These are phyloP conservation scores for Cyrtonyx montezumae DNA, from an alignment of 2,113 vertebrate species.

Conservation along the genomic window DNA sequence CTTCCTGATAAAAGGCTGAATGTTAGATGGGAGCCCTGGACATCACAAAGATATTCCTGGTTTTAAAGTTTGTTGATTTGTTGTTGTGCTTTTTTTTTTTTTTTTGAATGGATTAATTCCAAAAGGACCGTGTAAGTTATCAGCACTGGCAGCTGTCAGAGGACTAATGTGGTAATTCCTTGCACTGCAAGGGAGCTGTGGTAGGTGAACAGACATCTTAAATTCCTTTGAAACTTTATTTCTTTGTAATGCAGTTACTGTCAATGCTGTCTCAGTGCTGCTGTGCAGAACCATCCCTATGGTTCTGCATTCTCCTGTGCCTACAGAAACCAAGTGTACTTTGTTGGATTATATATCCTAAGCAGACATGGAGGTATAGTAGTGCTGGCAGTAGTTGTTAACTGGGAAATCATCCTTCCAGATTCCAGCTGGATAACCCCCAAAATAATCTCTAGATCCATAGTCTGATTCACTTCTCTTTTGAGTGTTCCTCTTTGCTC, in stretches of 20 bases:
- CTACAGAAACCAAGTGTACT: not conserved
- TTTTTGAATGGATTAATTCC: not conserved
- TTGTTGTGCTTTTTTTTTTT: not conserved
- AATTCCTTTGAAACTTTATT: not conserved
- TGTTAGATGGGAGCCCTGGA: not conserved
- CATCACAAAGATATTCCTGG: not conserved
- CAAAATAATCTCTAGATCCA: fast-evolving
- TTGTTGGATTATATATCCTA: not conserved
- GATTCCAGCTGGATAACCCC: not conserved
- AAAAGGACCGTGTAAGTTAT: not conserved
- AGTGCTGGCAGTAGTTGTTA: not conserved
- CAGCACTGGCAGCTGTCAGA: not conserved
- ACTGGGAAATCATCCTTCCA: not conserved
- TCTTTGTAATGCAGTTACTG: not conserved
- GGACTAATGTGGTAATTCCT: not conserved
- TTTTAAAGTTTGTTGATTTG: not conserved
- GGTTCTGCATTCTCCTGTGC: not conserved
- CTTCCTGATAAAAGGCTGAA: not conserved
- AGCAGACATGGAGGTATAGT: not conserved
- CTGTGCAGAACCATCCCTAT: not conserved
- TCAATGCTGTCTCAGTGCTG: not conserved
- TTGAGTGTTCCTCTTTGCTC: not conserved
- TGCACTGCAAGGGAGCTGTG: not conserved
- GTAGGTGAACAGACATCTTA: not conserved
- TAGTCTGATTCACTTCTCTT: not conserved